Evolutionary conservation across 1,140 invertebrate genomes (phyloP).

Genomic region (Venustaconcha ellipsiformis): DNA sequence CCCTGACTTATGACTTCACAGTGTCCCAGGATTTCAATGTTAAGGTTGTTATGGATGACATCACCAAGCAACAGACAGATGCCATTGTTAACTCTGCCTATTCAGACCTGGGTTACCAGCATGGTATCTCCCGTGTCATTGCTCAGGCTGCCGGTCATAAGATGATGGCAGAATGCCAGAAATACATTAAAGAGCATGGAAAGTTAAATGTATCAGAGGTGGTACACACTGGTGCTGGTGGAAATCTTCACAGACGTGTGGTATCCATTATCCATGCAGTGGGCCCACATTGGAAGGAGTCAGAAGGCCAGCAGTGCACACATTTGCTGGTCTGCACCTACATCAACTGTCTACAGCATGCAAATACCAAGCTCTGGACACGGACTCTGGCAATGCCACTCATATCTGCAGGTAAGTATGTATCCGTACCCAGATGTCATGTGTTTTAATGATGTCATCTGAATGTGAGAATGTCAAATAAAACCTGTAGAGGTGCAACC

Average conservation of each 20-base stretch:
- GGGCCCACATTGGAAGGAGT: slow-evolving; percentile 37
- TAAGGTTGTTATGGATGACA: slow-evolving; percentile 31
- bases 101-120: slow-evolving; percentile 17
- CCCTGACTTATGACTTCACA: slow-evolving; percentile 28
- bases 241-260: slow-evolving; percentile 20
- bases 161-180: slow-evolving; percentile 31
- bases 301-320: slow-evolving; percentile 19
- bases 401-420: slow-evolving; percentile 39
- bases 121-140: slow-evolving; percentile 36
- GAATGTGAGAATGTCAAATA: neutral
- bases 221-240: slow-evolving; percentile 43
- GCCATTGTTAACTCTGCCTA: slow-evolving; percentile 38
- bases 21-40: slow-evolving; percentile 19
- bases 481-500: neutral
- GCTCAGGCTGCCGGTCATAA: slow-evolving; percentile 22
- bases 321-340: slow-evolving; percentile 43
- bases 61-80: slow-evolving; percentile 32
- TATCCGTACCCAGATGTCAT: neutral
- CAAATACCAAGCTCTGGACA: slow-evolving; percentile 36
- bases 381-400: slow-evolving; percentile 35
- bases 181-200: slow-evolving; percentile 32
- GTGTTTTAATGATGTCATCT: neutral
- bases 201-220: slow-evolving; percentile 30
- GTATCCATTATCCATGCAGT: slow-evolving; percentile 38
- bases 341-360: slow-evolving; percentile 42